phyloP scores from a whole-genome alignment of 2,797 vertebrate genomes.

The Peromyscus aztecus region DNA sequence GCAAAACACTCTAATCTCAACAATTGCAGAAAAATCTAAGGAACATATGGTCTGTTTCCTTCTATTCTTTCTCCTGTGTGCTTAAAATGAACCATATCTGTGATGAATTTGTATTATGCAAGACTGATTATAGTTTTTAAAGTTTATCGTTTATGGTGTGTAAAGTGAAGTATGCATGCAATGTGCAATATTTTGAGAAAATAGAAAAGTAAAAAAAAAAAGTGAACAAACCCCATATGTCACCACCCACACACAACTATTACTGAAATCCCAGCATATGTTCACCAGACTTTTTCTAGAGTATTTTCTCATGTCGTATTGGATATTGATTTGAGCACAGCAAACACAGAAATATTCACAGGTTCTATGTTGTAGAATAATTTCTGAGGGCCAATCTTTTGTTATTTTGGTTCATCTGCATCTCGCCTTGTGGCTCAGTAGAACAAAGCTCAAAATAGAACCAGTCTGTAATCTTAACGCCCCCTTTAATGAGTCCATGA shows the following conservation, averaged over 20 bases:
- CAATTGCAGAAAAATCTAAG: constrained; percentile 39
- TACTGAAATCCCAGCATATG: constrained; percentile 41
- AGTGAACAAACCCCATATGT: constrained; percentile 41
- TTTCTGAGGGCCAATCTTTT: constrained; percentile 26
- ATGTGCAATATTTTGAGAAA: constrained; percentile 70
- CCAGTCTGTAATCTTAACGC: background rate
- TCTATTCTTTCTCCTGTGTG: constrained; percentile 29
- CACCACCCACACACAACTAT: constrained; percentile 9
- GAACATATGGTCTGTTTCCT: constrained; percentile 54
- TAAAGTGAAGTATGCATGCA: constrained; percentile 57
- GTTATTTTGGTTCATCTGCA: constrained; percentile 3
- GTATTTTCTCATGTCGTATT: constrained; percentile 42
- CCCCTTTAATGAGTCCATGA: background rate
- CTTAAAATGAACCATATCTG: background rate
- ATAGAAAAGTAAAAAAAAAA: constrained; percentile 51
- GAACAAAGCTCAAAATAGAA: background rate
- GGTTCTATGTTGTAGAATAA: background rate
- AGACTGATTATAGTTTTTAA: constrained; percentile 64
- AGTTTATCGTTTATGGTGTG: constrained; percentile 62
- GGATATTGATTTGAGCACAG: constrained; percentile 29
- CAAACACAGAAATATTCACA: constrained; percentile 15
- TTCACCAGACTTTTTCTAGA: constrained; percentile 32
- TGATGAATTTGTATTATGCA: constrained; percentile 20
- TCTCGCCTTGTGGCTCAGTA: background rate
- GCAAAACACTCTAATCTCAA: constrained; percentile 43